Evolutionary conservation across 2,888 invertebrate genomes (phyloP), one percentile per base, ranked within the genome.

Genomic region (Altica lythri): DNA sequence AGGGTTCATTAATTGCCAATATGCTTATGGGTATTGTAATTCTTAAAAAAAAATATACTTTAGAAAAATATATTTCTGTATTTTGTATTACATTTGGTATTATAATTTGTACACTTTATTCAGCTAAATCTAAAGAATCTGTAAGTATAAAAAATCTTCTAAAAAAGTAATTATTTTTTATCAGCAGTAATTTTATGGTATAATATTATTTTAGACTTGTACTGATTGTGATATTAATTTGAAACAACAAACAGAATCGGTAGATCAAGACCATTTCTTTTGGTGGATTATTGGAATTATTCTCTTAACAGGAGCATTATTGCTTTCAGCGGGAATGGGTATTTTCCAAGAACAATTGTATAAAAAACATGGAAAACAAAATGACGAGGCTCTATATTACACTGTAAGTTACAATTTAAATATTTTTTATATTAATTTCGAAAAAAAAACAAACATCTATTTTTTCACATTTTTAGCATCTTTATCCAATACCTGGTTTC

Each of bases 1-100:
- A 89, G 89, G 97, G 97, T 1, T 97, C 97, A 2, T 79, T 98
- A 19, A 92, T 98, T 80, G 95, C 97, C 0, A 98, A 96, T 75
- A 90, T 98, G 89, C 83, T 95, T 22, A 89, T 98, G 86, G 95
- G 96, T 9, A 90, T 94, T 27, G 80, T 95, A 65, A 89, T 98
- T 56, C 75, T 96, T 29, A 91, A 92, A 67, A 92, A 90, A 70
- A 80, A 81, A 43, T 97, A 97, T 69, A 80, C 86, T 1, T 76
- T 86, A 2, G 82, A 88, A 22, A 97, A 98, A 75, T 97, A 95
- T 76, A 57, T 94, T 5, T 93, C 98, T 0, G 92, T 99, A 4
- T 77, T 88, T 5, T 89, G 97, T 86, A 96, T 99, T 68, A 92
- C 95, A 0, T 70, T 85, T n/a, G 98, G 98, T 4, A 96, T 98